These are phyloP conservation scores for Sigmodon hispidus DNA, from an alignment of 2,113 vertebrate genomes.

Conservation along the genomic window DNA sequence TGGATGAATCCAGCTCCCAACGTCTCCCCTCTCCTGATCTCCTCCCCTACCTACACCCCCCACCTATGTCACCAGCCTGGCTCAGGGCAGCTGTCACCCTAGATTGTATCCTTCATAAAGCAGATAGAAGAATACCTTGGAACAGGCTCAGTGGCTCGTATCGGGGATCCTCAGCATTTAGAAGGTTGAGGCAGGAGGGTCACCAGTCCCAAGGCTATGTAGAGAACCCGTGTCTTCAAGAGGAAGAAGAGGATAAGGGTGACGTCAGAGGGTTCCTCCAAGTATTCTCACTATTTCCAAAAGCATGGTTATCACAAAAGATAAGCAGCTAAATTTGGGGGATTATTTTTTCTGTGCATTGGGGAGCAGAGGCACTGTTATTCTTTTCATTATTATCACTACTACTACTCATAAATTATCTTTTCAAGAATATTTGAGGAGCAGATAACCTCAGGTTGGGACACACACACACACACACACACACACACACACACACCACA, in stretches of 20 bases:
- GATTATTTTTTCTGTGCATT: not conserved
- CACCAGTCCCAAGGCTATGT: not conserved
- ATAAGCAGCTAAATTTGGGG: not conserved
- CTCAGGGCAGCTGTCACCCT: rapidly evolving
- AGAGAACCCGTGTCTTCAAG: not conserved
- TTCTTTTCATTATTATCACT: not conserved
- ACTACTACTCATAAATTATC: not conserved
- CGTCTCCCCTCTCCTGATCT: not conserved
- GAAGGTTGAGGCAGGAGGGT: not conserved
- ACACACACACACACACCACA: not conserved
- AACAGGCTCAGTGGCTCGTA: not conserved
- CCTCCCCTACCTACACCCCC: not conserved
- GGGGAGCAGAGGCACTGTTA: not conserved
- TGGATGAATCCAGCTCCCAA: not conserved
- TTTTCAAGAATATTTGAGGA: not conserved
- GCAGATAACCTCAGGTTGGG: not conserved
- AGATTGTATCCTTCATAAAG: not conserved
- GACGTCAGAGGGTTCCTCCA: not conserved
- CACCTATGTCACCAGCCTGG: not conserved
- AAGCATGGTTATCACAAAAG: not conserved
- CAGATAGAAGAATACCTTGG: not conserved
- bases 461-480: not conserved
- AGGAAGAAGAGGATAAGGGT: not conserved
- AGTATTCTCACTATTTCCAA: not conserved
- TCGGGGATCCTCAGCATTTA: not conserved